Base-by-base conservation (phyloP, 2,113 vertebrate species). In the Zapus hudsonius region DNA sequence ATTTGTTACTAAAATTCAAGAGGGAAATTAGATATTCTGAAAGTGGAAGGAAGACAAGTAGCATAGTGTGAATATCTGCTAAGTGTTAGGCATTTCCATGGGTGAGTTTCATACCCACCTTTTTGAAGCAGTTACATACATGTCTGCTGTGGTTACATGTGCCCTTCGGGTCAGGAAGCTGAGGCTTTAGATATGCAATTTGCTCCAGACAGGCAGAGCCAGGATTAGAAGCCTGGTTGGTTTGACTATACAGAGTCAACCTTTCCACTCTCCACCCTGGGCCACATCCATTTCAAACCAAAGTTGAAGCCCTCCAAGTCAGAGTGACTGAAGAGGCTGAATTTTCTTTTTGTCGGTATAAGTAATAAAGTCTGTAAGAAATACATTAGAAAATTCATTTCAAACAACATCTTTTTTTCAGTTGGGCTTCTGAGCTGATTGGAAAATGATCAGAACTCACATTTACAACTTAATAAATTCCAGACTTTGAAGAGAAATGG, bases 1-100 rank as follows among this genome's bases (percentile, higher is more conserved):
- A 20, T 74, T 64, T 86, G 38, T 89, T 91, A 67, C 81, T 69
- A 63, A 64, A 86, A 81, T 73, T 90, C 44, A 84, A 70, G 29
- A 38, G 44, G 38, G 36, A 91, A 84, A 82, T 94, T 19, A 57
- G 40, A 72, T 59, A 90, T 86, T 86, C 36, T 82, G 27, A 23
- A 87, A 33, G 38, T 3, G 0, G 42, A 82, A 0, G 20, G 16
- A 63, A 40, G 11, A 74, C 13, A 63, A 40, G 13, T 9, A 22
- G 25, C 4, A 0, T 79, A 59, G 63, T 82, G 64, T 31, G 52
- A 61, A 87, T 2, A 29, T 29, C 31, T 57, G 27, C 61, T 57
- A 0, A 23, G 16, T 16, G 9, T 38, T 61, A n/a, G 67, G 2
- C 25, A 12, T 20, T 94, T 86, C 33, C 16, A 25, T 36, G 17